phyloP scores from a whole-genome alignment of 2,888 invertebrate genomes.

The Osmoderma eremita region DNA sequence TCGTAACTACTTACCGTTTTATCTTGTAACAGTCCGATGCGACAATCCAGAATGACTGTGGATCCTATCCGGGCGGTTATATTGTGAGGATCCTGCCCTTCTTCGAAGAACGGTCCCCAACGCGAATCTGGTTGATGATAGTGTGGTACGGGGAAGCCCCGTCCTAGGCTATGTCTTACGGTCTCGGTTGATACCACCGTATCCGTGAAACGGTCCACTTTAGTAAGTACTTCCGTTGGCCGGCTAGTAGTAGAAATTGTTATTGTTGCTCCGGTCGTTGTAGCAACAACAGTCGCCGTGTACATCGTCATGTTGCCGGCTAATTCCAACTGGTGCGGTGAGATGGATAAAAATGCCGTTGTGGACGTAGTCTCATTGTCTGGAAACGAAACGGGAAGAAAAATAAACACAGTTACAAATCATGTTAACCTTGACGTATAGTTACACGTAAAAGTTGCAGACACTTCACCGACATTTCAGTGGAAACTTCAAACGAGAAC shows the following conservation, averaged over 20 bases:
- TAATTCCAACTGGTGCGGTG: constrained; percentile 44
- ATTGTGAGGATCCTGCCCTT: constrained; percentile 67
- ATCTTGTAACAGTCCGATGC: constrained; percentile 70
- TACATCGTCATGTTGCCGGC: constrained; percentile 40
- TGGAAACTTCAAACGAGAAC: too few species aligned
- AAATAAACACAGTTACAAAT: constrained; percentile 1
- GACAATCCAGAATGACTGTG: constrained; percentile 69
- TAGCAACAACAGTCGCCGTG: constrained; percentile 39
- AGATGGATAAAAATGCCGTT: constrained; percentile 43
- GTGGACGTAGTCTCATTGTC: constrained; percentile 49
- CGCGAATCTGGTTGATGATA: constrained; percentile 67
- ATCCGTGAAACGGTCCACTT: constrained; percentile 38
- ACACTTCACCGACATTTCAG: too few species aligned
- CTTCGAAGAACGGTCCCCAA: constrained; percentile 75
- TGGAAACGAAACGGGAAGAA: constrained; percentile 44
- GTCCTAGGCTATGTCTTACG: constrained; percentile 55
- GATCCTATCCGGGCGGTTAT: constrained; percentile 70
- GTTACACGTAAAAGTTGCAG: too few species aligned
- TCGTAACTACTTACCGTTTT: constrained; percentile 66
- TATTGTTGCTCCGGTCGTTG: constrained; percentile 32
- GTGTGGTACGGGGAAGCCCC: constrained; percentile 56
- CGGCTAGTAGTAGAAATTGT: constrained; percentile 42
- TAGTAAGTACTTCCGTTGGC: constrained; percentile 38
- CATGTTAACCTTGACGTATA: not conserved
- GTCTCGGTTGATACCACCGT: constrained; percentile 46